Base-by-base conservation (phyloP, 2,888 invertebrate genomes). In the Merodon equestris region DNA sequence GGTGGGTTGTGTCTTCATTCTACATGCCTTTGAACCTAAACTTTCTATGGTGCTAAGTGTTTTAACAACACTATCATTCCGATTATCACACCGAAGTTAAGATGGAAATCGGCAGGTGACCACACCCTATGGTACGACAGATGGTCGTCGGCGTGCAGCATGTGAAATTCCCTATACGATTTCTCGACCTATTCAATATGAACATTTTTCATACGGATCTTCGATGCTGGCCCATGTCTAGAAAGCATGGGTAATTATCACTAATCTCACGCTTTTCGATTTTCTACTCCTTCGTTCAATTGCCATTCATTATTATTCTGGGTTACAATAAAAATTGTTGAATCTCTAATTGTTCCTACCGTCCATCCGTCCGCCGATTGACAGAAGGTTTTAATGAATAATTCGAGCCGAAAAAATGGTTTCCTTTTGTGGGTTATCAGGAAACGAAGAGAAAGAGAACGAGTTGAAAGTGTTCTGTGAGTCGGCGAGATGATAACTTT, bases 31-130 rank as follows among this genome's bases (percentile, higher is more conserved):
- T 27, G 27, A 27, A 7, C 27, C 7, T 7, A 27, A 14, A 61
- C 61, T 61, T 61, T 61, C 61, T 61, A 61, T 61, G 42, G 27
- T 44, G 50, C 50, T 50, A 50, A 61, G 27, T 50, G 50, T 50
- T 61, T 61, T 48, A 42, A 15, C 57, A 27, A 27, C 27, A 27
- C 27, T 27, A 27, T 27, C 27, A 27, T 58, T n/a, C 45, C 19
- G 42, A 1, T 10, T 19, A 14, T 27, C 19, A 27, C 27, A 27
- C 27, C 27, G 7, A 27, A 7, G 7, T 27, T 2, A 27, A 27
- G 27, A 50, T 42, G 13, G 14, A 48, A 38, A 60, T 60, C 38
- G 18, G 48, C 48, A 19, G 38, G 50, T 42, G 40, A 50, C 61
- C 61, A 42, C 61, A n/a, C 61, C 61, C 61, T 44, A 7, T 9